These are phyloP conservation scores for Tapirus terrestris DNA, from an alignment of 2,113 vertebrate genomes.

Conservation along the genomic window DNA sequence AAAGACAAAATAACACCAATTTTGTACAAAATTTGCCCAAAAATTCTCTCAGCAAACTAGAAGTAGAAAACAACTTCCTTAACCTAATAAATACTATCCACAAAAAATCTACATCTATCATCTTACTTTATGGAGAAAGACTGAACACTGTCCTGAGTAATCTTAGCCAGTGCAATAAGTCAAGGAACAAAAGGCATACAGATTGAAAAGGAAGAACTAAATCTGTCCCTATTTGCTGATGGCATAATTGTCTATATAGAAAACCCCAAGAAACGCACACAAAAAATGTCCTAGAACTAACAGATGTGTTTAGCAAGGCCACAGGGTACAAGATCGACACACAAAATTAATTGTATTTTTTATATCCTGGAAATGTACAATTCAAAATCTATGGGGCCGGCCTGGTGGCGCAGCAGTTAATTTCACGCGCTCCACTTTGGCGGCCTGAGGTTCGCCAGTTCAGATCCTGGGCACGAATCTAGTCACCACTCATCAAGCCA, in stretches of 20 bases:
- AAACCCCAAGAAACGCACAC: neutral
- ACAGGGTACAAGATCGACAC: neutral
- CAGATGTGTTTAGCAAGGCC: neutral
- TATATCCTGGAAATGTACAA: neutral
- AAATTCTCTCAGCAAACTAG: neutral
- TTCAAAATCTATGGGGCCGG: neutral
- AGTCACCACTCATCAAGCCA: too few relatives aligned
- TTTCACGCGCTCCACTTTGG: too few relatives aligned
- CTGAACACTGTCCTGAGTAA: neutral
- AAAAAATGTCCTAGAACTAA: neutral
- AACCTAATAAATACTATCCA: neutral
- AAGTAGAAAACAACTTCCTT: neutral
- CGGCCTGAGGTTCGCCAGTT: too few relatives aligned
- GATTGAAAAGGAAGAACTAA: neutral
- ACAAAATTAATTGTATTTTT: neutral
- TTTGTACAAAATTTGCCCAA: neutral
- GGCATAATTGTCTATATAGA: neutral
- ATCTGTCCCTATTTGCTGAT: neutral
- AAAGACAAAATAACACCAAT: neutral
- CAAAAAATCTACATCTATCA: neutral
- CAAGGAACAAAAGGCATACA: neutral
- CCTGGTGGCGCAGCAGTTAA: too few relatives aligned
- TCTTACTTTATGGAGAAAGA: neutral
- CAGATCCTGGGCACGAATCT: too few relatives aligned
- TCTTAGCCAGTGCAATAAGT: neutral